phyloP scores from a whole-genome alignment of 2,888 invertebrate species.

The Argyra leucocephala region DNA sequence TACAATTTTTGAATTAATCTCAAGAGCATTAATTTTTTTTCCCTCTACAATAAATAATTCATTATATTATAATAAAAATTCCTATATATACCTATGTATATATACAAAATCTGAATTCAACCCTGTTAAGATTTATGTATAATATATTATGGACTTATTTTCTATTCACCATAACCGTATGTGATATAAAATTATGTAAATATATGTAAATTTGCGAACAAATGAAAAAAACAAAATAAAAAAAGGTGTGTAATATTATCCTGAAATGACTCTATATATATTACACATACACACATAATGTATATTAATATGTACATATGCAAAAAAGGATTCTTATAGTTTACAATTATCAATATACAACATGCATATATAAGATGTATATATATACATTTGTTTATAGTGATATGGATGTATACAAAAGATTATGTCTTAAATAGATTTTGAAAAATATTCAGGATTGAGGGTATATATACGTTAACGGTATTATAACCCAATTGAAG shows the following conservation, averaged over 20 bases:
- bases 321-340: background rate
- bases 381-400: background rate
- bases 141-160: background rate
- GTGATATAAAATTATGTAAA: constrained; percentile 6
- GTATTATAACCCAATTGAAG: background rate
- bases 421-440: constrained; percentile 2
- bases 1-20: too few species aligned
- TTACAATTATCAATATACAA: too few species aligned
- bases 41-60: too few species aligned
- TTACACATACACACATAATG: background rate
- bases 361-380: background rate
- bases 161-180: background rate
- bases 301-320: background rate
- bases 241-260: constrained; percentile 5
- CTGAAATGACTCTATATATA: background rate
- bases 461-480: constrained; percentile 2
- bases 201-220: background rate
- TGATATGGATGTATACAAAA: background rate
- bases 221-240: background rate
- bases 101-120: too few species aligned
- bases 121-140: background rate
- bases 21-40: too few species aligned
- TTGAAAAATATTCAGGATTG: background rate
- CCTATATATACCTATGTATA: too few species aligned
- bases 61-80: too few species aligned